Base-by-base conservation (phyloP, 2,113 vertebrate genomes). In the Mobula birostris region DNA sequence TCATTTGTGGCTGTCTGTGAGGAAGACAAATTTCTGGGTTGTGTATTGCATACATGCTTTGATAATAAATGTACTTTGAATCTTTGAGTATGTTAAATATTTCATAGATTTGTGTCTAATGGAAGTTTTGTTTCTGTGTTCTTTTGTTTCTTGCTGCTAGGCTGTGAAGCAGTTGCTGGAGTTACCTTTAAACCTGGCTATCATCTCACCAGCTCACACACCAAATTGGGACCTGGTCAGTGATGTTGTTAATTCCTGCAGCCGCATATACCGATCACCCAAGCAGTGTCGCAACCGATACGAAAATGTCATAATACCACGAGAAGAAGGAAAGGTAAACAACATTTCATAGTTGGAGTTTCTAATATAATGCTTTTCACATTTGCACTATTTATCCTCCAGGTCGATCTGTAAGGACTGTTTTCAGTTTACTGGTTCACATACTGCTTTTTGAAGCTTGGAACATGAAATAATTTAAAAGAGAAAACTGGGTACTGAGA, bases 211-310 rank as follows among this genome's bases (percentile, higher is more conserved):
- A 36, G 98, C 98, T 0, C 98, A 99, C 97, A 99, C 98, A 29
- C 98, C 98, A n/a, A 99, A 99, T 95, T 99, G 98, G 98, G 98
- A 99, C 96, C 96, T 99, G 93, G 98, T 99, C 94, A 98, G 98
- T 27, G 98, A 99, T 19, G 98, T 99, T 95, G 98, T 99, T 94
- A 99, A 98, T 96, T 98, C 98, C 85, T 98, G 98, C 96, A 98
- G 98, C 96, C 97, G 98, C 94, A 98, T 98, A 95, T 99, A 98
- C 96, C 98, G 98, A 95, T 98, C 98, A 0, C 98, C 98, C 29
- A 99, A 99, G 94, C 98, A 98, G 95, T 99, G 98, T 95, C 98
- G 98, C 94, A 98, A 96, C 96, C 97, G 98, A 95, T 99, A 99
- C 0, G 98, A 99, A 95, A 98, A 98, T 88, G 98, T 99, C 95